Evolutionary conservation across 2,113 vertebrate genomes (phyloP).

Genomic region (Geococcyx californianus): DNA sequence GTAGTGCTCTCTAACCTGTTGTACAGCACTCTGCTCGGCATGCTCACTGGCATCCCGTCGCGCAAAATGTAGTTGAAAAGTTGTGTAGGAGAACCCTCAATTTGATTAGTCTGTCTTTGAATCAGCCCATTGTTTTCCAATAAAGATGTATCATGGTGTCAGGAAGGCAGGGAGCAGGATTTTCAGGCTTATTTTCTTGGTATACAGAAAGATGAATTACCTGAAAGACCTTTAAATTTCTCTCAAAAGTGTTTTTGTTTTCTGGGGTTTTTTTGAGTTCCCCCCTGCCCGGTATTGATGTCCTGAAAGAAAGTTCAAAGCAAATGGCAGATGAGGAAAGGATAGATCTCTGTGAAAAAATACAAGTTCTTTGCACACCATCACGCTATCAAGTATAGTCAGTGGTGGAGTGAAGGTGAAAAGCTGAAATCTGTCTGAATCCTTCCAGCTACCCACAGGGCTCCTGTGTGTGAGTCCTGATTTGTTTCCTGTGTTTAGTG

Average conservation of each 20-base stretch:
- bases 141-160: not conserved
- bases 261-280: not conserved
- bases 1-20: conserved; percentile 12
- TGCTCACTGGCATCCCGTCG: not conserved
- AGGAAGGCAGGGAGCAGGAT: not conserved
- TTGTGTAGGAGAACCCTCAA: not conserved
- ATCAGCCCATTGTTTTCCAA: not conserved
- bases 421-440: not conserved
- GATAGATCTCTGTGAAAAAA: not conserved
- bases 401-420: not conserved
- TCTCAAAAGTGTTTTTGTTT: not conserved
- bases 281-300: not conserved
- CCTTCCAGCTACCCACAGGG: not conserved
- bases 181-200: not conserved
- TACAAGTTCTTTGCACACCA: not conserved
- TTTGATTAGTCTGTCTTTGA: not conserved
- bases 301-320: not conserved
- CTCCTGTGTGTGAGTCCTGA: not conserved
- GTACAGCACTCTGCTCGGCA: not conserved
- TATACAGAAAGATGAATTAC: not conserved
- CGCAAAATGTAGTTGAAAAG: not conserved
- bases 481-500: not conserved
- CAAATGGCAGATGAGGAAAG: not conserved
- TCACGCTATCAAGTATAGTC: not conserved
- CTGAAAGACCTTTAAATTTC: not conserved